A percentile compares a stretch with the other conserved stretches of the same genome.
Conservation (phyloP, 2,797 vertebrate genomes). For the Varecia variegata region DNA sequence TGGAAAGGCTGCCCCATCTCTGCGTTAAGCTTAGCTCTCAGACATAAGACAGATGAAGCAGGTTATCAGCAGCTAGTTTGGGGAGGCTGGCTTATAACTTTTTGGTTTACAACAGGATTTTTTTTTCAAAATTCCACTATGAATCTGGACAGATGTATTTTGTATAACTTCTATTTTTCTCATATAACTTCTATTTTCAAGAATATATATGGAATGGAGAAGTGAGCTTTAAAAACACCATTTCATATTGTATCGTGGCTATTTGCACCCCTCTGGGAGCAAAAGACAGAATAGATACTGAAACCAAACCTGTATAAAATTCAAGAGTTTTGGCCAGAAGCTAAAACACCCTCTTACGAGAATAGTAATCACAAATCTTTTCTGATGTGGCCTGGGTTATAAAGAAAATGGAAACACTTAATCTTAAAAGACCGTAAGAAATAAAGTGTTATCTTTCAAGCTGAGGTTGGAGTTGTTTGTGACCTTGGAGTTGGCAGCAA, state of each 20-base stretch:
- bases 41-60: conserved; percentile 82
- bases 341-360: conserved; percentile 41
- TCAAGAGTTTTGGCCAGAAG: conserved; percentile 41
- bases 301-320: conserved; percentile 42
- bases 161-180: conserved; percentile 40
- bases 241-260: background rate
- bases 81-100: conserved; percentile 66
- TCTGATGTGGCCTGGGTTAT: conserved; percentile 44
- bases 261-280: background rate
- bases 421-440: conserved; percentile 68
- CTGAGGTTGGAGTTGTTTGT: conserved; percentile 45
- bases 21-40: conserved; percentile 50
- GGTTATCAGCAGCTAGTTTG: conserved; percentile 75
- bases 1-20: conserved; percentile 72
- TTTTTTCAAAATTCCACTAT: conserved; percentile 69
- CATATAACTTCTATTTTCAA: conserved; percentile 40
- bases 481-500: conserved; percentile 54
- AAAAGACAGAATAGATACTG: background rate
- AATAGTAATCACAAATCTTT: conserved; percentile 41
- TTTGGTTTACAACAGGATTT: conserved; percentile 66
- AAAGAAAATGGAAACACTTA: conserved; percentile 64
- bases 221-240: conserved; percentile 20
- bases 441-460: conserved; percentile 72
- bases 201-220: background rate
- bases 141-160: conserved; percentile 63